Evolutionary conservation across 2,888 invertebrate genomes (phyloP).

Genomic region (Caenorhabditis panamensis): DNA sequence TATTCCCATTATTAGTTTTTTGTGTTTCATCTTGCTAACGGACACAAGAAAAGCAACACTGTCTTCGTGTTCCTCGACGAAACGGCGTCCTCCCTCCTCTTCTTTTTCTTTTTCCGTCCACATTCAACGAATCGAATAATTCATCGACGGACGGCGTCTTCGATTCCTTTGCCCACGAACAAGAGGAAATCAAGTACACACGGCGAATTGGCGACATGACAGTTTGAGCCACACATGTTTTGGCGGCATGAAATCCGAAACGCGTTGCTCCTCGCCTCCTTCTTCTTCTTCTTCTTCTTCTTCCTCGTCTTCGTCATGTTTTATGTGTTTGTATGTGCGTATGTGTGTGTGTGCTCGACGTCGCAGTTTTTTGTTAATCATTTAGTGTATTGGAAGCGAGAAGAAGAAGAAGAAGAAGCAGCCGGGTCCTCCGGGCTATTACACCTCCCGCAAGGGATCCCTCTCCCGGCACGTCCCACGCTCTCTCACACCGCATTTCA

Average conservation of each 20-base stretch:
- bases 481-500: constrained; percentile 31
- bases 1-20: constrained; percentile 50
- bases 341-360: constrained; percentile 11
- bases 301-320: constrained; percentile 40
- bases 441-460: constrained; percentile 20
- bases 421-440: constrained; percentile 19
- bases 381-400: constrained; percentile 51
- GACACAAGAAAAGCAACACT: not conserved
- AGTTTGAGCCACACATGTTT: constrained; percentile 44
- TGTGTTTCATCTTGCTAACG: not conserved
- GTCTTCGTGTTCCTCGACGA: not conserved
- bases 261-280: constrained; percentile 32
- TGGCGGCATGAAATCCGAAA: constrained; percentile 52
- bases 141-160: not conserved
- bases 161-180: not conserved
- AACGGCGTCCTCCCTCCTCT: constrained; percentile 1
- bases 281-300: constrained; percentile 32
- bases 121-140: constrained; percentile 10
- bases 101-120: not conserved
- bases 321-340: constrained; percentile 52
- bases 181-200: constrained; percentile 7
- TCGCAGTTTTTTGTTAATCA: constrained; percentile 51
- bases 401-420: constrained; percentile 11
- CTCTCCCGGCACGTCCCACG: constrained; percentile 27
- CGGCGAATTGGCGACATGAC: constrained; percentile 14